phyloP scores from a whole-genome alignment of 2,888 invertebrate species.

The Ephialtes manifestator region DNA sequence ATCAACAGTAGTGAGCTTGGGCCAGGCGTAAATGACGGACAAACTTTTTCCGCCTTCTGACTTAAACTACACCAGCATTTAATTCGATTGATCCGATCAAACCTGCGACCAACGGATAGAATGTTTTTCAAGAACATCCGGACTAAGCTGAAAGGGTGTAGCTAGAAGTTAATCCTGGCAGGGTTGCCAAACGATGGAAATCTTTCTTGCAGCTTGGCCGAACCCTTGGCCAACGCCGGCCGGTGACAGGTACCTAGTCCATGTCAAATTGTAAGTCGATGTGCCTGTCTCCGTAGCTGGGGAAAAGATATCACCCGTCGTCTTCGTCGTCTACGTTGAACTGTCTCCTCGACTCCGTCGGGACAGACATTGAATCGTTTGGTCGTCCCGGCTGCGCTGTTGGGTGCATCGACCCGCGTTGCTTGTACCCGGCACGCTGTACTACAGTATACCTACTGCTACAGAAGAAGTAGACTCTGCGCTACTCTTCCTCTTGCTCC shows the following conservation, averaged over 20 bases:
- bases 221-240: constrained; percentile 6
- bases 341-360: constrained; percentile 21
- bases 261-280: constrained; percentile 80
- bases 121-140: neutral
- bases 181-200: constrained; percentile 73
- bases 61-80: constrained; percentile 3
- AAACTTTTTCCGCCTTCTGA: neutral
- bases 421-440: neutral
- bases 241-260: constrained; percentile 69
- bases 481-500: constrained; percentile 66
- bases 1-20: too few relatives aligned
- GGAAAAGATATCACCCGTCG: constrained; percentile 74
- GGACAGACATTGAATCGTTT: constrained; percentile 76
- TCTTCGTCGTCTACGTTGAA: constrained; percentile 20
- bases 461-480: constrained; percentile 11
- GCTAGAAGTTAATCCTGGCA: neutral
- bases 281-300: constrained; percentile 71
- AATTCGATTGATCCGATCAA: constrained; percentile 11
- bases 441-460: constrained; percentile 4
- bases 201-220: constrained; percentile 72
- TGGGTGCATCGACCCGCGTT: constrained; percentile 77
- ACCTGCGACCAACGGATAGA: neutral
- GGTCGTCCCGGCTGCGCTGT: constrained; percentile 64
- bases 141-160: constrained; percentile 22
- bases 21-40: neutral